Base-by-base conservation (phyloP, 2,888 invertebrate genomes). In the Drosophila austrosaltans region DNA sequence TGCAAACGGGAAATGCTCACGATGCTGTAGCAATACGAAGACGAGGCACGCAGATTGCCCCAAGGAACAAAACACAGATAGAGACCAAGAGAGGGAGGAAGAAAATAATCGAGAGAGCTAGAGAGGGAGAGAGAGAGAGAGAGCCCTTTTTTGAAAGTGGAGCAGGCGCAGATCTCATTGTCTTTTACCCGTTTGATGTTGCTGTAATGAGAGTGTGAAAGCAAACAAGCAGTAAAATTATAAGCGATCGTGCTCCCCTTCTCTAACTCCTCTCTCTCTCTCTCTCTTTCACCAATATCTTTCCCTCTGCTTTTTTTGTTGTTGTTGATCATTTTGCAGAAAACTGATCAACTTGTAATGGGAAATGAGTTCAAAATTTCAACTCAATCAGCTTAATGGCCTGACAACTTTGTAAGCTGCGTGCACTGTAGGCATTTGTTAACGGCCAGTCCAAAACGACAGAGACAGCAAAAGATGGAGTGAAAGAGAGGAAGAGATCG, bases 161-260 rank as follows among this genome's bases (percentile, higher is more conserved):
- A 77, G 71, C 84, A 79, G 58, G 20, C 53, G 63, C 56, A 58
- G 62, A 59, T 67, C 54, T 32, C 44, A 61, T 39, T 39, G 3
- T n/a, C 42, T 53, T 36, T 36, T 53, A 16, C 39, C 54, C 25
- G 39, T 40, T 16, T 42, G 53, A 54, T 75, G 72, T 75, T 72
- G 67, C 75, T 72, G 78, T 86, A 75, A 79, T 83, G 75, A 77
- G 83, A 89, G 89, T 88, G 88, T 89, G 89, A 88, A 89, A 84
- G 88, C 82, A 89, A 88, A 88, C 85, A 88, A 86, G 89, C 82
- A 79, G 88, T 87, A 75, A 85, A 82, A 85, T 85, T 78, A 82
- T 77, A 66, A 76, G 79, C 73, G 69, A 72, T 78, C 76, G 75
- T 36, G 54, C 53, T 69, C 53, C 53, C 75, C 59, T 64, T 42